Evolutionary conservation across 2,113 vertebrate species (phyloP).

Genomic region (Bubo scandiacus): DNA sequence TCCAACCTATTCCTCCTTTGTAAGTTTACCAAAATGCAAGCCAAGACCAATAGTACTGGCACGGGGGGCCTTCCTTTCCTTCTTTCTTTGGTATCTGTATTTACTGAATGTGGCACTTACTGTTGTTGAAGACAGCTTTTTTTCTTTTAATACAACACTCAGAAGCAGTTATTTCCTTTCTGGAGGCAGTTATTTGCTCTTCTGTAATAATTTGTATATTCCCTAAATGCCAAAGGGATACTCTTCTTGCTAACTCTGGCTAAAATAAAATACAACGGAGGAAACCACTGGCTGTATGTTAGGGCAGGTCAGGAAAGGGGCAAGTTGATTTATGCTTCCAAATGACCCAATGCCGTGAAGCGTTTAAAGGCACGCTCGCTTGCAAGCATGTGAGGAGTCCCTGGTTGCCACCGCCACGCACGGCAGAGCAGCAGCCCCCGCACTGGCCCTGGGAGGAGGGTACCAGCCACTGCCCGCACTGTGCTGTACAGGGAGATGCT

Average conservation of each 20-base stretch:
- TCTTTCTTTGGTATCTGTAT: neutral
- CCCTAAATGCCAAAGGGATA: neutral
- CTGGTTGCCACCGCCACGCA: neutral
- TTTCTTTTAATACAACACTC: neutral
- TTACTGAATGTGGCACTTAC: neutral
- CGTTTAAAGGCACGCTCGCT: neutral
- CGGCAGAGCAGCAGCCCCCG: neutral
- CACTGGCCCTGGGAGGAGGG: neutral
- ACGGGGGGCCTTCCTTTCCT: neutral
- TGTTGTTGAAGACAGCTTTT: neutral
- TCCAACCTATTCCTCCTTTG: neutral
- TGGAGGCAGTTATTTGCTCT: neutral
- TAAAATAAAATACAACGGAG: neutral
- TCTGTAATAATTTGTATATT: neutral
- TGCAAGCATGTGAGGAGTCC: neutral
- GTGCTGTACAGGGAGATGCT: neutral
- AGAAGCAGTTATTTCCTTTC: neutral
- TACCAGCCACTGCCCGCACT: accelerated
- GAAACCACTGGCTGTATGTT: neutral
- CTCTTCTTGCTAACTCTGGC: neutral
- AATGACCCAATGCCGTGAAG: neutral
- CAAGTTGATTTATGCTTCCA: conserved; percentile 44
- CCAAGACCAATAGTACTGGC: neutral
- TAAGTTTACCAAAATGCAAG: neutral
- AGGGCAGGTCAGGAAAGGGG: conserved; percentile 32